Base-by-base conservation (phyloP, 2,113 vertebrate genomes). In the Amphiprion percula region DNA sequence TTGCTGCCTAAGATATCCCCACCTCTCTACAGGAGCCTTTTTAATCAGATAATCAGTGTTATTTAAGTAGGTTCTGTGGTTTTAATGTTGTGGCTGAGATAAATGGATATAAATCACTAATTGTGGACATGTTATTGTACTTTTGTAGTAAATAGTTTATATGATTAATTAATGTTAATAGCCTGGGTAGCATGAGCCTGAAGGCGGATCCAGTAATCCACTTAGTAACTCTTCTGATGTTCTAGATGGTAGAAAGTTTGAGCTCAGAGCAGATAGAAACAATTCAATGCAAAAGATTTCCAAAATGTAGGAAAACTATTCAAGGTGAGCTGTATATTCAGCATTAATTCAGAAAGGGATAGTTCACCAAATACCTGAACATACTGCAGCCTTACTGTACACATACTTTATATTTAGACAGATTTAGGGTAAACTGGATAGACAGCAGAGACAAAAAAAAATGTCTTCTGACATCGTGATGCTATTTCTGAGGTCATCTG, bases 101-200 rank as follows among this genome's bases (percentile, higher is more conserved):
- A 19, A 41, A 47, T 61, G 49, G 5, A 41, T 37, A 65, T 66
- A 1, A 60, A 26, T 65, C 0, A 65, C 46, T 52, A 16, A 19
- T 44, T 47, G 26, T 14, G 7, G 8, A 28, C 8, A 52, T n/a
- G 47, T 52, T 2, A 44, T 50, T 50, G 21, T 0, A 28, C 17
- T 60, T 60, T 33, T 60, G 9, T 8, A 33, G 10, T 33, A 54
- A 33, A 21, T 15, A n/a, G 15, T 16, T 26, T 21, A 19, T 39
- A 49, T 69, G 23, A 33, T 50, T 58, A 9, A 64, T 69, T 56
- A 0, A 63, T 63, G 49, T 17, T 62, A 49, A 78, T 39, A 50
- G 41, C 47, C 6, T 63, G 17, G 5, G 12, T 55, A 72, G 54
- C 46, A 53, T 28, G 58, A 10, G 58, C 47, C 44, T 28, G 28